These are phyloP conservation scores for Epistrophe eligans DNA, from an alignment of 2,888 invertebrate species.

Conservation along the genomic window DNA sequence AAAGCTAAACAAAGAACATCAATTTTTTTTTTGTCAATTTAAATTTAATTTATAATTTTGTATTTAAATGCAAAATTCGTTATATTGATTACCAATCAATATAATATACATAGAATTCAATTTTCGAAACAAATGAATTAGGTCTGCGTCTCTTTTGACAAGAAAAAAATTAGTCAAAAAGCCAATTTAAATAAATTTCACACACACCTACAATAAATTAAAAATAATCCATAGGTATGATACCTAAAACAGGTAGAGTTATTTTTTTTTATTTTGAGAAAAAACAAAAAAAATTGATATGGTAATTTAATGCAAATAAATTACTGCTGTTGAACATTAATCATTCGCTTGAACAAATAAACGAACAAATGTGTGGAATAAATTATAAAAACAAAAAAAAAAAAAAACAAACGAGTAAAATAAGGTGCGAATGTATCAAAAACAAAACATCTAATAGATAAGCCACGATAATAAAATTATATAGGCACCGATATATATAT, in stretches of 20 bases:
- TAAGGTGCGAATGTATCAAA: conserved; percentile 73
- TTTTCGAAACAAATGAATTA: conserved; percentile 52
- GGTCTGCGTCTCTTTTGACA: conserved; percentile 9
- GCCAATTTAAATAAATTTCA: conserved; percentile 34
- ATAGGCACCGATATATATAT: too few species aligned
- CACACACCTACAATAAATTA: conserved; percentile 12
- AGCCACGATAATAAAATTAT: conserved; percentile 34
- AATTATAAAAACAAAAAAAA: conserved; percentile 5
- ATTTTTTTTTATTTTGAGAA: not conserved
- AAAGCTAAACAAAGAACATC: conserved; percentile 13
- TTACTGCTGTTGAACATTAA: conserved; percentile 80
- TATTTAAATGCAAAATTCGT: conserved; percentile 20
- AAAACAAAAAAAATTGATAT: conserved; percentile 56
- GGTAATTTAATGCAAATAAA: conserved; percentile 82
- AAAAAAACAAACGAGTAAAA: conserved; percentile 3
- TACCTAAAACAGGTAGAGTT: conserved; percentile 14
- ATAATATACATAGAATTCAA: conserved; percentile 35
- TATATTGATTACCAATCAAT: conserved; percentile 47
- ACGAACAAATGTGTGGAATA: conserved; percentile 63
- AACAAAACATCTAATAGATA: conserved; percentile 70
- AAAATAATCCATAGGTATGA: not conserved
- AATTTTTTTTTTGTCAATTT: not conserved
- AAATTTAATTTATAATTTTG: not conserved
- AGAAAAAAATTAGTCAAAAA: conserved; percentile 55
- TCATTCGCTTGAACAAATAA: conserved; percentile 74